A percentile compares a stretch with the other conserved stretches of the same genome.
phyloP scores from a whole-genome alignment of 2,797 vertebrate species.

The Acipenser oxyrinchus region DNA sequence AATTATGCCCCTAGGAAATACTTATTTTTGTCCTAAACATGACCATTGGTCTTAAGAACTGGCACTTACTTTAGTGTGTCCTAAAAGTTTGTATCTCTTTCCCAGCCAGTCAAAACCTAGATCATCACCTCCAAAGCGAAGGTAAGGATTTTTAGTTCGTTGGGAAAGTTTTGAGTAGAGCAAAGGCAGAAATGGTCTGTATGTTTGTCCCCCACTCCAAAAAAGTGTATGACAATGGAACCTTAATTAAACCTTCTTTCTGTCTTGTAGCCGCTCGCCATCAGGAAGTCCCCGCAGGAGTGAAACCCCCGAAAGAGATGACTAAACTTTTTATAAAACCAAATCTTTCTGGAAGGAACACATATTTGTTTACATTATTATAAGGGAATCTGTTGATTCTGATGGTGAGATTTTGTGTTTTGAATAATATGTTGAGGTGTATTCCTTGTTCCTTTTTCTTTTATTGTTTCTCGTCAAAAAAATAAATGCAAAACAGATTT shows the following conservation, averaged over 20 bases:
- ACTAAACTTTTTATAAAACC: constrained; percentile 53
- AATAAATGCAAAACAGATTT: constrained; percentile 7
- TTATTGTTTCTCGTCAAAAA: constrained; percentile 9
- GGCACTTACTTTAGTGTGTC: constrained; percentile 9
- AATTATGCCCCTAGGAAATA: too few species aligned
- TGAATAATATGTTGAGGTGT: constrained; percentile 48
- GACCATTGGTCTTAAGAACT: not conserved
- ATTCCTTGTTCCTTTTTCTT: constrained; percentile 53
- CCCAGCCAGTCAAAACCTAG: constrained; percentile 68
- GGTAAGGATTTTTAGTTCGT: constrained; percentile 44
- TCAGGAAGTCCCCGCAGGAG: constrained; percentile 70
- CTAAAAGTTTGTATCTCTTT: constrained; percentile 16
- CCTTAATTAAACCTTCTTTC: constrained; percentile 16
- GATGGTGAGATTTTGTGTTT: constrained; percentile 17
- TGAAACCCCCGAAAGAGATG: constrained; percentile 67
- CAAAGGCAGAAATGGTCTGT: too few species aligned
- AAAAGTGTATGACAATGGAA: not conserved
- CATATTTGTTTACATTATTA: constrained; percentile 66
- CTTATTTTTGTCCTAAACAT: too few species aligned
- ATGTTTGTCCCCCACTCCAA: too few species aligned
- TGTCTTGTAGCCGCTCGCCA: constrained; percentile 52
- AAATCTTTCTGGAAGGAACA: constrained; percentile 53
- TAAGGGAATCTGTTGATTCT: constrained; percentile 59
- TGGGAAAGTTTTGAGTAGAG: not conserved
- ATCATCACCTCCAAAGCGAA: constrained; percentile 72